Conservation (phyloP, 2,888 invertebrate species). For the Aplocera efformata region DNA sequence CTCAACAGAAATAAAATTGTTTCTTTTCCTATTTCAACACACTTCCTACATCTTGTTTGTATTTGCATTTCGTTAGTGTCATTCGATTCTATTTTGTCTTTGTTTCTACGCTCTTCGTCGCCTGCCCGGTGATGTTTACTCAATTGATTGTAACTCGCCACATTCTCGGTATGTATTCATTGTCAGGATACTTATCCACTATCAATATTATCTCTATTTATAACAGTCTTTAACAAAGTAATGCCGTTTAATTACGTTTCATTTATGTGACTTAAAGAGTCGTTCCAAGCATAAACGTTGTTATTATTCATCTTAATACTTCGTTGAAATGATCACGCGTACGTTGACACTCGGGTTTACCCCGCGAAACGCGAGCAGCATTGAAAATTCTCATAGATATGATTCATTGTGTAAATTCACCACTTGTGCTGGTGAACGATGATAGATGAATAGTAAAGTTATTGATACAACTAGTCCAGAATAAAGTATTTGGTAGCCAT, state of each 20-base stretch:
- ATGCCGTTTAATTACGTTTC: slow-evolving; percentile 32
- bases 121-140: slow-evolving; percentile 18
- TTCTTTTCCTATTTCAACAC: slow-evolving; percentile 6
- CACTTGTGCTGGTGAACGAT: too few relatives aligned
- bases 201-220: slow-evolving; percentile 28
- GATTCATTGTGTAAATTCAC: too few relatives aligned
- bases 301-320: neutral
- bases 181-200: slow-evolving; percentile 24
- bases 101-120: slow-evolving; percentile 9
- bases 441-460: too few relatives aligned
- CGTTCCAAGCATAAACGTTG: slow-evolving; percentile 19
- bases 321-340: too few relatives aligned
- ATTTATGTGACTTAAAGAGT: slow-evolving; percentile 26
- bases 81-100: slow-evolving; percentile 16
- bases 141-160: slow-evolving; percentile 17
- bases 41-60: slow-evolving; percentile 15
- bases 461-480: neutral
- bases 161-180: slow-evolving; percentile 2
- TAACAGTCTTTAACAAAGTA: slow-evolving; percentile 28
- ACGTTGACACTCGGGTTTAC: too few relatives aligned
- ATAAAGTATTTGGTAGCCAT: neutral
- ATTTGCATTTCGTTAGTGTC: slow-evolving; percentile 14
- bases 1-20: slow-evolving; percentile 2
- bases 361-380: too few relatives aligned
- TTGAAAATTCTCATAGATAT: too few relatives aligned